phyloP scores from a whole-genome alignment of 37 sponge, comb jelly and placozoan species.

The Oscarella lobularis region DNA sequence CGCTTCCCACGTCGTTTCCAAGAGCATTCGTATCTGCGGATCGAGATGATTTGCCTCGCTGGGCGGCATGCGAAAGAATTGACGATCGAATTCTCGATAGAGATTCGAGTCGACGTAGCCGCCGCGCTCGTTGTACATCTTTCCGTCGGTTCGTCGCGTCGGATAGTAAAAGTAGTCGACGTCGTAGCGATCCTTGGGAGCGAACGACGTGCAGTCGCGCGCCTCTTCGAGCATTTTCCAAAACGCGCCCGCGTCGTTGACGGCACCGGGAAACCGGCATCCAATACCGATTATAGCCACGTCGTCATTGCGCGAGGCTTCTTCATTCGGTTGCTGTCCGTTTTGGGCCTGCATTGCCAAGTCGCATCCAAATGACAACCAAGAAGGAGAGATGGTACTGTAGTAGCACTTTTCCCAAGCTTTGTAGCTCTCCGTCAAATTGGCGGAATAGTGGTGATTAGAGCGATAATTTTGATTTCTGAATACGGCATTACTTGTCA shows the following conservation, averaged over 20 bases:
- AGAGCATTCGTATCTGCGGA: conserved; percentile 37
- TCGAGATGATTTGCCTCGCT: conserved; percentile 33
- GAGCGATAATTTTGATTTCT: no score
- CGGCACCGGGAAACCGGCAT: conserved; percentile 21
- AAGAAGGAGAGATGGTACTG: no score
- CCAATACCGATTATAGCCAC: conserved; percentile 1
- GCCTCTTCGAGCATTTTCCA: conserved; percentile 25
- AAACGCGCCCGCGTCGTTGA: conserved; percentile 33
- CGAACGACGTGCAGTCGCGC: conserved; percentile 6
- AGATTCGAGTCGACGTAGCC: conserved; percentile 22
- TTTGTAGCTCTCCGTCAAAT: no score
- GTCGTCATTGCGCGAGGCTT: background rate
- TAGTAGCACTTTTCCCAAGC: no score
- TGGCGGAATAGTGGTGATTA: no score
- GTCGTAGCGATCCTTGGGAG: background rate
- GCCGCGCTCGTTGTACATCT: background rate
- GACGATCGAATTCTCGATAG: conserved; percentile 20
- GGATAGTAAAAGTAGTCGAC: background rate
- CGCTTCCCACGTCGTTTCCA: conserved; percentile 40
- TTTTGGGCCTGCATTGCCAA: no score
- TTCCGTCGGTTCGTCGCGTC: background rate
- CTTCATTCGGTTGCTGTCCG: no score
- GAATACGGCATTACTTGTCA: no score
- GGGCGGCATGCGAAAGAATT: conserved; percentile 26
- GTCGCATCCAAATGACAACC: no score